phyloP scores from a whole-genome alignment of 2,797 vertebrate genomes.

The Galago senegalensis region DNA sequence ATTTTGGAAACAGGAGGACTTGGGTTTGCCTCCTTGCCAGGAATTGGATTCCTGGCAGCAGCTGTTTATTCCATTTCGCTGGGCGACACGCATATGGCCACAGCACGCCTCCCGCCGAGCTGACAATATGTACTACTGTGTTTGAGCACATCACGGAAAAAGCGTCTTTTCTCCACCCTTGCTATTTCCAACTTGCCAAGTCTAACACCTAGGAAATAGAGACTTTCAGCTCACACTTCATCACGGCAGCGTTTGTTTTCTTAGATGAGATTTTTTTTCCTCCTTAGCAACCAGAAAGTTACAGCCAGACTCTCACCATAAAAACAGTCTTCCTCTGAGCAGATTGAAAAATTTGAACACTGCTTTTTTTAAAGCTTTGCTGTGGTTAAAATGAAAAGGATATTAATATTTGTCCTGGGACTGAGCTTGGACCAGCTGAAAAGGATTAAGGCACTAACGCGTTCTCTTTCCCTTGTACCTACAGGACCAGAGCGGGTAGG shows the following conservation, averaged over 20 bases:
- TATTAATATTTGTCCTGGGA: conserved; percentile 81
- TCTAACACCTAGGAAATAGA: conserved; percentile 84
- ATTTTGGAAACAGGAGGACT: conserved; percentile 83
- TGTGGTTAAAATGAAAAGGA: conserved; percentile 84
- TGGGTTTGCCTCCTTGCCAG: conserved; percentile 84
- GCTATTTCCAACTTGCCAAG: conserved; percentile 83
- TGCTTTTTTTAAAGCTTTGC: conserved; percentile 76
- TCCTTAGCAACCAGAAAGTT: conserved; percentile 79
- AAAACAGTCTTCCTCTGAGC: conserved; percentile 75
- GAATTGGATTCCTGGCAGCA: conserved; percentile 87
- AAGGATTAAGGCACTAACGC: conserved; percentile 77
- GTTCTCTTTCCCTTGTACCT: conserved; percentile 73
- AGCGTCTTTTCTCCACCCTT: conserved; percentile 58
- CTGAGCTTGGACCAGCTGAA: conserved; percentile 77
- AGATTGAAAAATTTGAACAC: conserved; percentile 57
- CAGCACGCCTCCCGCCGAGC: conserved; percentile 83
- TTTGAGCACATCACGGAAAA: conserved; percentile 84
- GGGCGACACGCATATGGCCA: conserved; percentile 79
- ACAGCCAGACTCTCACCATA: conserved; percentile 60
- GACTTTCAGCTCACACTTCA: conserved; percentile 74
- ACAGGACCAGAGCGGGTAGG: conserved; percentile 53
- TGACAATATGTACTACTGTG: conserved; percentile 83
- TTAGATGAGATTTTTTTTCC: conserved; percentile 65
- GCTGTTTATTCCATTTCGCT: conserved; percentile 88
- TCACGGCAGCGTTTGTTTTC: conserved; percentile 71